These are phyloP conservation scores for Andrena bicolor DNA, from an alignment of 2,888 invertebrate species.

Conservation along the genomic window DNA sequence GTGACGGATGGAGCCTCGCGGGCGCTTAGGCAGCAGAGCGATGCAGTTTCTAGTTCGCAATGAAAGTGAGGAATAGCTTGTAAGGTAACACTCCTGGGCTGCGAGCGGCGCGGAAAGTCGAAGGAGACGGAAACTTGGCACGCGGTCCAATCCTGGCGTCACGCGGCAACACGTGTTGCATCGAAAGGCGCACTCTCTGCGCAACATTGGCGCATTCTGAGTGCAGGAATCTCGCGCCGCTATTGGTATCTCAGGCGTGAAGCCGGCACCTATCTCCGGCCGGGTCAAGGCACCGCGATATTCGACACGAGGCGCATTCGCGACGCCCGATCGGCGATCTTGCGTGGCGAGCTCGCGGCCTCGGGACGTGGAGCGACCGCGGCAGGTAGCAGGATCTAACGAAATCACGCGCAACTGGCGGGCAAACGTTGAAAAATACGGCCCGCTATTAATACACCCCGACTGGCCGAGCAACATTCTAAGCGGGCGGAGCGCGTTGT, in stretches of 20 bases:
- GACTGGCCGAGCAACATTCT: conserved; percentile 58
- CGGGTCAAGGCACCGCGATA: not conserved
- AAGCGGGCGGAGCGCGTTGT: conserved; percentile 38
- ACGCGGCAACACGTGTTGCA: conserved; percentile 28
- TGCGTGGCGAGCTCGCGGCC: too few relatives aligned
- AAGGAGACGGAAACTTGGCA: conserved; percentile 37
- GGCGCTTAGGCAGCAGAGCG: not conserved
- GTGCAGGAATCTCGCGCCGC: not conserved
- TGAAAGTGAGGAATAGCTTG: not conserved
- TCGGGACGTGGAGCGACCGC: too few relatives aligned
- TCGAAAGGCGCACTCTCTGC: conserved; percentile 24
- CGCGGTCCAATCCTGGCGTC: conserved; percentile 19
- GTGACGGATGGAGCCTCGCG: too few relatives aligned
- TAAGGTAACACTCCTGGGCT: not conserved
- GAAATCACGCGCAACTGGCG: conserved; percentile 12
- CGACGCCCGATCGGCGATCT: too few relatives aligned
- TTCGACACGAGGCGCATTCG: not conserved
- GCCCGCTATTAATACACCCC: conserved; percentile 51
- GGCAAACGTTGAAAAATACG: conserved; percentile 32
- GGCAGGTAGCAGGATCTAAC: not conserved
- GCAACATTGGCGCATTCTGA: not conserved
- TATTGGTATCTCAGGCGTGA: not conserved
- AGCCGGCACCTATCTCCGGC: not conserved
- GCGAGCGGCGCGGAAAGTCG: conserved; percentile 31
- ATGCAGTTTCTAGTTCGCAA: not conserved